Evolutionary conservation across 1,140 invertebrate genomes (phyloP).

Genomic region (Diprion similis): DNA sequence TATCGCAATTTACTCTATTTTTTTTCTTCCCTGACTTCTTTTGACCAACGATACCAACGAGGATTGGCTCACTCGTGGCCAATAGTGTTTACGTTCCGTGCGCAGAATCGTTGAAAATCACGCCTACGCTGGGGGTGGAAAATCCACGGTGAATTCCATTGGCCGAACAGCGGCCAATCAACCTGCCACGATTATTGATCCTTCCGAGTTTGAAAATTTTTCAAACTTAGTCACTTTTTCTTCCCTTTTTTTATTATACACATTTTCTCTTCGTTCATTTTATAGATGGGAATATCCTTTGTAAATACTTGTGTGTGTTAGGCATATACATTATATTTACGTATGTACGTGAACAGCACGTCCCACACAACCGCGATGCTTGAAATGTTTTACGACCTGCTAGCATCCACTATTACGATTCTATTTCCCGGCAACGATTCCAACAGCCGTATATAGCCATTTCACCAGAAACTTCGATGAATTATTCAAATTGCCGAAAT

Average conservation of each 20-base stretch:
- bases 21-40: no score
- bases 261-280: neutral
- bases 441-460: neutral
- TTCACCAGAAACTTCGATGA: neutral
- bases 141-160: neutral
- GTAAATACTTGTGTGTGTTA: no score
- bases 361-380: neutral
- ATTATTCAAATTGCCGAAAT: neutral
- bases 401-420: neutral
- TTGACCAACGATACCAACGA: no score
- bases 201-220: neutral
- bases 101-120: neutral
- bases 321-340: no score
- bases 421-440: neutral
- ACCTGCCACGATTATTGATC: neutral
- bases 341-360: neutral
- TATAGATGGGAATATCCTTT: neutral
- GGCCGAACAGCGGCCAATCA: neutral
- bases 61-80: no score
- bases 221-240: neutral
- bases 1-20: no score
- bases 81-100: neutral
- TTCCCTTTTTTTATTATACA: neutral
- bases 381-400: conserved; percentile 3
- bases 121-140: neutral